phyloP scores from a whole-genome alignment of 2,113 vertebrate genomes.

The Chaetorhynchus papuensis region DNA sequence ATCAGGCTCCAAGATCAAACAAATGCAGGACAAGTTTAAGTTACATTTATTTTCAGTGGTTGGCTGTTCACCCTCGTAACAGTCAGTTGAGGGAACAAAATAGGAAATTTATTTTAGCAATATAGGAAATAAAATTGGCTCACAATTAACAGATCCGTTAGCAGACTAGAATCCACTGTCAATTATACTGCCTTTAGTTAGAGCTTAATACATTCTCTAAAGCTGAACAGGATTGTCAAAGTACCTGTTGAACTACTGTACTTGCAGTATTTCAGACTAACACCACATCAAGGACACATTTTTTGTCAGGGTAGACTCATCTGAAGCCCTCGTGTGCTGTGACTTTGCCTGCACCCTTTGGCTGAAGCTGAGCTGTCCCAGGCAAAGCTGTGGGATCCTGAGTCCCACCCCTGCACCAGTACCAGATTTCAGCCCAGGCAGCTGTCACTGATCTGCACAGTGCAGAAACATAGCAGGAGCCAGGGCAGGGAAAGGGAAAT shows the following conservation, averaged over 20 bases:
- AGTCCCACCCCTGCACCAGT: not conserved
- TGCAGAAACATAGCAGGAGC: not conserved
- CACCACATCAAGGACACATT: not conserved
- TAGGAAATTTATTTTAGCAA: not conserved
- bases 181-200: not conserved
- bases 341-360: not conserved
- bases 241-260: not conserved
- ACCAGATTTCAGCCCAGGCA: not conserved
- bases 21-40: not conserved
- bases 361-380: not conserved
- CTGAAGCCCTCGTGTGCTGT: not conserved
- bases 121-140: not conserved
- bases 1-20: not conserved
- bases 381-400: rapidly evolving
- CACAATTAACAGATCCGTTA: not conserved
- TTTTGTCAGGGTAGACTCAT: not conserved
- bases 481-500: not conserved
- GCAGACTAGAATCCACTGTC: not conserved
- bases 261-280: not conserved
- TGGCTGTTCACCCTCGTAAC: not conserved
- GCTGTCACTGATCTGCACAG: not conserved
- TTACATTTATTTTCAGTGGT: not conserved
- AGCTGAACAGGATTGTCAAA: not conserved
- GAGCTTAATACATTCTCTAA: not conserved
- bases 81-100: not conserved